These are phyloP conservation scores for Trisateles emortualis DNA, from an alignment of 2,888 invertebrate species.

Conservation along the genomic window DNA sequence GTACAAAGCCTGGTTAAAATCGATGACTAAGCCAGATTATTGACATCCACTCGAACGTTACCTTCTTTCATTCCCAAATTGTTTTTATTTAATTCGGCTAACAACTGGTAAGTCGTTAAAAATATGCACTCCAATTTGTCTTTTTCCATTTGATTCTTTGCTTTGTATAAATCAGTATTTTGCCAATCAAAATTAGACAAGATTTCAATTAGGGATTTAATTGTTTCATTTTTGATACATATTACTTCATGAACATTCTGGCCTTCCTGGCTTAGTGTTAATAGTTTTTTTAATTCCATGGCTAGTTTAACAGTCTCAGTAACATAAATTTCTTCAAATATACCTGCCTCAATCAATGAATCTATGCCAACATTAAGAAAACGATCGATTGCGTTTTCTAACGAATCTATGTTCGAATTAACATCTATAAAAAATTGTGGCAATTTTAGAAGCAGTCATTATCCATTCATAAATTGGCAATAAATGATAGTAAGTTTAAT, in stretches of 20 bases:
- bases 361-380: conserved; percentile 57
- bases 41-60: conserved; percentile 47
- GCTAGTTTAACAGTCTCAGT: conserved; percentile 52
- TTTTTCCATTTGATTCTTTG: conserved; percentile 46
- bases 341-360: conserved; percentile 36
- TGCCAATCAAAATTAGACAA: conserved; percentile 62
- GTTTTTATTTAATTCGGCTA: conserved; percentile 52
- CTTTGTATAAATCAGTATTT: conserved; percentile 52
- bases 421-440: conserved; percentile 61
- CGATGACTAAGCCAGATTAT: conserved; percentile 29
- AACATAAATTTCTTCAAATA: conserved; percentile 47
- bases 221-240: conserved; percentile 48
- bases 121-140: conserved; percentile 55
- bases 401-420: conserved; percentile 63
- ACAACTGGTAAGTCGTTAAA: conserved; percentile 57
- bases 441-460: neutral
- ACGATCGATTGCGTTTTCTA: conserved; percentile 59
- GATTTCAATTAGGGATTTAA: conserved; percentile 41
- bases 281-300: conserved; percentile 48
- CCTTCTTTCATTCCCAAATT: conserved; percentile 47
- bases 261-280: conserved; percentile 34
- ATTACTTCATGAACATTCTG: conserved; percentile 24
- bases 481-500: no score
- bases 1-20: conserved; percentile 51
- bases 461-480: no score